Conservation (phyloP, 2,113 vertebrate genomes). For the Macroglossus sobrinus region DNA sequence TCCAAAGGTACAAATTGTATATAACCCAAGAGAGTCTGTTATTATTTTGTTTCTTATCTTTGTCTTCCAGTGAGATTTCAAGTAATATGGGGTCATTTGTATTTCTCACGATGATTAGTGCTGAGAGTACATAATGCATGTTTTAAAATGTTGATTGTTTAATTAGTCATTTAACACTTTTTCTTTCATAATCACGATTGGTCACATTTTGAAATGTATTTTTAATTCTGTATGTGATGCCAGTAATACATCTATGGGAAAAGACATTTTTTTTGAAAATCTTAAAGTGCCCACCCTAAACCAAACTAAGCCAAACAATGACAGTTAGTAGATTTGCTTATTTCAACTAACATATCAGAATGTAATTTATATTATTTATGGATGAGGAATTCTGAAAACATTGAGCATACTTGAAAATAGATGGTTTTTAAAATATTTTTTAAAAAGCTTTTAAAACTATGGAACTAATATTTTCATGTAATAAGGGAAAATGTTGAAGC, state of each 20-base stretch:
- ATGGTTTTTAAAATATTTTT: not conserved
- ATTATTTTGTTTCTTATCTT: slow-evolving; percentile 16
- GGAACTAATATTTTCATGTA: not conserved
- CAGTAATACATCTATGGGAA: not conserved
- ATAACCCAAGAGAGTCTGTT: not conserved
- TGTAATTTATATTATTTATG: not conserved
- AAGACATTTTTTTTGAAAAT: slow-evolving; percentile 2
- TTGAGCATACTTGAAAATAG: slow-evolving; percentile 1
- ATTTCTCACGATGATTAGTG: not conserved
- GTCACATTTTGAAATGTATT: not conserved
- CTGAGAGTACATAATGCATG: not conserved
- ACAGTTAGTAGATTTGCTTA: not conserved
- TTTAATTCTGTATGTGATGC: not conserved
- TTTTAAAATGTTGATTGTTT: not conserved
- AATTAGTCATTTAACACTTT: not conserved
- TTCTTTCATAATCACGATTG: not conserved
- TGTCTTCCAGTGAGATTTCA: slow-evolving; percentile 7
- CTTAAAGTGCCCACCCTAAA: not conserved
- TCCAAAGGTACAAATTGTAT: not conserved
- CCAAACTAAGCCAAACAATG: not conserved
- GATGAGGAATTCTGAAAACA: not conserved
- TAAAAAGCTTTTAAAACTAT: not conserved
- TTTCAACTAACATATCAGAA: not conserved
- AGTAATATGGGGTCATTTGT: not conserved
- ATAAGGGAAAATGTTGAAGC: not conserved